Evolutionary conservation across 1,140 invertebrate genomes (phyloP).

Genomic region (Pseudomyrmex flavicornis): DNA sequence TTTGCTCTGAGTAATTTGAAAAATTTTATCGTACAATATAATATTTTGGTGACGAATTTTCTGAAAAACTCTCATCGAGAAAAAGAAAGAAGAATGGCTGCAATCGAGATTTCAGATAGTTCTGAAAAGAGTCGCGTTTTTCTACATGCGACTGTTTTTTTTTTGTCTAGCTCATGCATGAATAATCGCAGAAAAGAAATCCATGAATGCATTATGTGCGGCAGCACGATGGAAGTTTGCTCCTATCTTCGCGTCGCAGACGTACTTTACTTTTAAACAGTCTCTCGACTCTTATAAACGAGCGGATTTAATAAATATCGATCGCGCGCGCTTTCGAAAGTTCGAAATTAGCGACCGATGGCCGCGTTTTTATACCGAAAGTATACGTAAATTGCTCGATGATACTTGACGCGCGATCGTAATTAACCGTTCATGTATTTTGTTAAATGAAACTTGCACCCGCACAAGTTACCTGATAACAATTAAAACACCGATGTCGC

Average conservation of each 20-base stretch:
- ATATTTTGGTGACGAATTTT: too few species aligned
- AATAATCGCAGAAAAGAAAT: slow-evolving; percentile 28
- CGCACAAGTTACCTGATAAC: slow-evolving; percentile 7
- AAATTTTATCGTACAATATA: too few species aligned
- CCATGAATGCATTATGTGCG: not conserved
- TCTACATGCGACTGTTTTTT: not conserved
- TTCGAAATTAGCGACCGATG: slow-evolving; percentile 22
- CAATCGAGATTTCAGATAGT: not conserved
- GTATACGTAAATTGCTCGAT: not conserved
- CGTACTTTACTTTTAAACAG: slow-evolving; percentile 13
- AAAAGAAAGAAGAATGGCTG: too few species aligned
- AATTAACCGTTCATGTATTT: not conserved
- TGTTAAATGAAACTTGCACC: not conserved
- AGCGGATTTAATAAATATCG: slow-evolving; percentile 18
- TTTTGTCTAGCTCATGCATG: slow-evolving; percentile 16
- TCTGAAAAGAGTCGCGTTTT: not conserved
- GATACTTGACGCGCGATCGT: not conserved
- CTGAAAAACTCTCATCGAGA: too few species aligned
- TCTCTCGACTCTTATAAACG: not conserved
- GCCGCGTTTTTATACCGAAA: not conserved
- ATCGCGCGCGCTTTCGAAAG: slow-evolving; percentile 9
- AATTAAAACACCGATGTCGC: slow-evolving; percentile 28
- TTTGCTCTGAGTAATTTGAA: not conserved
- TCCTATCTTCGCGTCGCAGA: not conserved
- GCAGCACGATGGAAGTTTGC: not conserved